Base-by-base conservation (phyloP, 2,797 vertebrate species). In the Cynopterus sphinx region DNA sequence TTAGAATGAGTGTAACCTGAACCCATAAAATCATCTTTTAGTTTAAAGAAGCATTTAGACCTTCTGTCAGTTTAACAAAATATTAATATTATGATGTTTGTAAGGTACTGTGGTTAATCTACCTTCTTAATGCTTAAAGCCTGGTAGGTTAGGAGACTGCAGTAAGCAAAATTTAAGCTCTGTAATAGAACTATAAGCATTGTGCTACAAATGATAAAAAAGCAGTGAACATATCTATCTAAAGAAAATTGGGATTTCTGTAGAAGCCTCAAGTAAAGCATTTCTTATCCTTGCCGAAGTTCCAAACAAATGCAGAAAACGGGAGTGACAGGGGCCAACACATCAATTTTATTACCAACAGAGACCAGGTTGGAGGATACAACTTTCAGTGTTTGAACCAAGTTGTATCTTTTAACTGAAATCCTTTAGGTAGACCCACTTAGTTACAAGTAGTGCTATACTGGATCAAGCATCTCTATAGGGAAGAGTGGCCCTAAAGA, bases 291-390 rank as follows among this genome's bases (percentile, higher is more conserved):
- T 91, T 96, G 11, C n/a, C 8, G 26, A 85, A 81, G n/a, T 85
- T 96, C 49, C 51, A 22, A 63, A 81, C 26, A 92, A 83, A 92
- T 53, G 31, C 49, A 93, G 86, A 87, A 81, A 75, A 85, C 33
- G 74, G n/a, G 43, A 75, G 15, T 82, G 24, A 61, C 59, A 15
- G 7, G 41, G 22, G 5, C 65, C 31, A 77, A 78, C 83, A 51
- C 71, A 59, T 3, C 57, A 71, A 8, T 63, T 77, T 33, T 77
- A 21, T 70, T 88, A 51, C 33, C 67, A 77, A 49, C 19, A 57
- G 70, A 96, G 90, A 84, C 26, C 6, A 71, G 28, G 13, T 71
- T 91, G 46, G 55, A 91, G 55, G 63, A 84, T 87, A 63, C 19
- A 33, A 19, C 7, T 91, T 86, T 93, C 39, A 91, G 41, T 10